A percentile compares a stretch with the other conserved stretches of the same genome.
Evolutionary conservation across 2,113 vertebrate species (phyloP).

Genomic region (Chamaea fasciata): DNA sequence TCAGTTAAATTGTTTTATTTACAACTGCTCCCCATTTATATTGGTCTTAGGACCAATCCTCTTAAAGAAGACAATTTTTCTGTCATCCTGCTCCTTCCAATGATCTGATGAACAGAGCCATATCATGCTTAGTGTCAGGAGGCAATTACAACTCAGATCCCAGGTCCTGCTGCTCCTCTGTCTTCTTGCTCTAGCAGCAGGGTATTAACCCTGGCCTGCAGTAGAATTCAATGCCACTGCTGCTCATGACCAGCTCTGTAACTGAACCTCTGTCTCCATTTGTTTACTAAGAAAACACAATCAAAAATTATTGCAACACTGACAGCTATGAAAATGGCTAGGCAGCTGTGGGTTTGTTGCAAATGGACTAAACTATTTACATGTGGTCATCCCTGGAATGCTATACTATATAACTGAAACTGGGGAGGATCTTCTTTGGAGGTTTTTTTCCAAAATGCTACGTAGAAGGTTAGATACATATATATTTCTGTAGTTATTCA

Average conservation of each 20-base stretch:
- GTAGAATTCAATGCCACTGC: neutral
- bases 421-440: fast-evolving
- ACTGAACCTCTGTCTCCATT: neutral
- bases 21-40: neutral
- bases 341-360: neutral
- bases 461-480: neutral
- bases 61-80: neutral
- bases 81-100: neutral
- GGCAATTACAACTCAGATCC: neutral
- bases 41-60: neutral
- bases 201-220: neutral
- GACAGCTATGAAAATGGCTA: neutral
- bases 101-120: neutral
- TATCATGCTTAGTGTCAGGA: neutral
- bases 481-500: neutral
- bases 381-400: neutral
- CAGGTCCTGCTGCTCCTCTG: neutral
- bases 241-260: neutral
- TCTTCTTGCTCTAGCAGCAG: neutral
- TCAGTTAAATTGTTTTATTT: neutral
- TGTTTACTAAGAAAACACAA: neutral
- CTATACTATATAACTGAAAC: fast-evolving
- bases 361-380: neutral
- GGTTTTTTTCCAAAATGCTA: neutral
- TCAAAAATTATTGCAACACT: neutral